Evolutionary conservation across 2,797 vertebrate species (phyloP), one percentile per base, ranked within the genome.

Genomic region (Tragopan temminckii): DNA sequence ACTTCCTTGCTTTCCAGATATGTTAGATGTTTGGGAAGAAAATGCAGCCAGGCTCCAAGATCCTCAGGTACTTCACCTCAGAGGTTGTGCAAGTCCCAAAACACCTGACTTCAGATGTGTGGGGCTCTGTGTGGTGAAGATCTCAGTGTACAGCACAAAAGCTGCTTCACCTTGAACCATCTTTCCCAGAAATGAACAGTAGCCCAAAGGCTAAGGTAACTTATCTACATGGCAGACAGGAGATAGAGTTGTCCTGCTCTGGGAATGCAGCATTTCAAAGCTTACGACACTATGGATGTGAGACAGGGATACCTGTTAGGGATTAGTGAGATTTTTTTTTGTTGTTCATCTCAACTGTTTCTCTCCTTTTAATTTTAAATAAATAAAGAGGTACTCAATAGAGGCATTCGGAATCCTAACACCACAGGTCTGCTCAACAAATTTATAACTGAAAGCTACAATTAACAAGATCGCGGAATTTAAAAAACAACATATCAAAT

Each of bases 361-460:
- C 42, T 52, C 11, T 63, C 36, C 55, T 75, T 68, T 67, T 59
- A 13, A 53, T 18, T 53, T 53, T 31, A 13, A 24, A 45, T 46
- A 53, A 53, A 45, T 11, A 36, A 20, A 58, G 2, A 27, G 8
- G 8, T 79, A 33, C 17, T 67, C 25, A 36, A 18, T 52, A 71
- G 27, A 87, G 74, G 36, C 38, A 38, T 1, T 62, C 5, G 23
- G 45, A 85, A 89, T 94, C 64, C 58, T 87, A 85, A 78, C 24
- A 71, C 13, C 17, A 69, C 8, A 85, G 64, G 70, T 43, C 43
- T 55, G 7, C 19, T 66, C 8, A 17, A 4, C 12, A 68, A 71
- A 74, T 68, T 46, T 53, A 21, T 57, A 90, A 89, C 19, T 29
- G n/a, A 78, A 93, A 68, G 71, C 25, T 88, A 45, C 52, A 62